These are phyloP conservation scores for Sebastes iracundus DNA, from an alignment of 2,797 vertebrate genomes.

Conservation along the genomic window DNA sequence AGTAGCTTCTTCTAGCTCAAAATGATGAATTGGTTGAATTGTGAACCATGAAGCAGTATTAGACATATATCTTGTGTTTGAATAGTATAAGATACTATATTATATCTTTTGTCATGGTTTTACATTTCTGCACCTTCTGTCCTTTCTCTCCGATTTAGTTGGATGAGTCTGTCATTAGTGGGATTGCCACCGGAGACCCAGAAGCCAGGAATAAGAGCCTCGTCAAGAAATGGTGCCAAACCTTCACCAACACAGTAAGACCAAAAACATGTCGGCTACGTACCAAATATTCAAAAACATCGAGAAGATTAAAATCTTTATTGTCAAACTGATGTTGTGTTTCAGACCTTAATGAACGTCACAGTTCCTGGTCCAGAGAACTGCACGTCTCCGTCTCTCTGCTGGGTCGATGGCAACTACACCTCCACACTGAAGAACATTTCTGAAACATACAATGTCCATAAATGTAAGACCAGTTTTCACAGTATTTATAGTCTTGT, in stretches of 20 bases:
- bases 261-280: background rate
- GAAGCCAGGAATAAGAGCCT: conserved; percentile 88
- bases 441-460: conserved; percentile 77
- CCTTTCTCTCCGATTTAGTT: conserved; percentile 75
- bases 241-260: conserved; percentile 79
- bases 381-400: conserved; percentile 84
- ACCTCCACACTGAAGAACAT: conserved; percentile 85
- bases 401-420: conserved; percentile 82
- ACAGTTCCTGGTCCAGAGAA: conserved; percentile 84
- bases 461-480: conserved; percentile 85
- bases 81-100: background rate
- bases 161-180: conserved; percentile 87
- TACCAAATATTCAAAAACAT: background rate
- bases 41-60: too few relatives aligned
- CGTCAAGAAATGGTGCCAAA: conserved; percentile 89
- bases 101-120: background rate
- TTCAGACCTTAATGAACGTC: conserved; percentile 82
- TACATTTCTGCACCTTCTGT: background rate
- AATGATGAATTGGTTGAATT: background rate
- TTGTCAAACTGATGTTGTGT: conserved; percentile 27
- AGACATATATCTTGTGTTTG: background rate
- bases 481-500: background rate
- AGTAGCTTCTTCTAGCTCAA: background rate
- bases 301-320: background rate
- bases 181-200: conserved; percentile 86